Evolutionary conservation across 2,113 vertebrate genomes (phyloP), one percentile per base, ranked within the genome.

Genomic region (Riparia riparia): DNA sequence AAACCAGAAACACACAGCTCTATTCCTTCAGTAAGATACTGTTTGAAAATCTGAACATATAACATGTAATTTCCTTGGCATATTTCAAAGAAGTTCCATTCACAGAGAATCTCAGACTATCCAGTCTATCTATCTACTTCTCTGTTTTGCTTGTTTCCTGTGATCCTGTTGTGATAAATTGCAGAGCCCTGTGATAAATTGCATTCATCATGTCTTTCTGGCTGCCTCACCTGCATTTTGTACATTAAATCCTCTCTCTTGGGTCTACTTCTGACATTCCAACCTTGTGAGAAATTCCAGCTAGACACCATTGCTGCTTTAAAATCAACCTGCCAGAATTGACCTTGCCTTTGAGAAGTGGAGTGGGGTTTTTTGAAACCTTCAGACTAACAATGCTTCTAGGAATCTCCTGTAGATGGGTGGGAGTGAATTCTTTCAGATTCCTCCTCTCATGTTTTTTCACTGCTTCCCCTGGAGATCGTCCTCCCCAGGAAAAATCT

Each of bases 251-350:
- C 44, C 37, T 84, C 90, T 93, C 96, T 81, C 95, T 41, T 89
- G 93, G 88, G 96, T 90, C 92, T 92, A 86, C 65, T 94, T 94
- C 80, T 96, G 76, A 72, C 95, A 96, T 97, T 96, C 92, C 96
- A 97, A 2, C 86, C 82, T 91, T 92, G 86, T 96, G 95, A 97
- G 90, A 89, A 60, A 82, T 92, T 97, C 91, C 94, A 95, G 72
- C 72, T 94, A 92, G 72, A 91, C 72, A 81, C 90, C 21, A 0
- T 42, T 92, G 44, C 72, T 92, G 92, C 50, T 89, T 94, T 94
- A 94, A 95, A 89, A 93, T 84, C 93, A 96, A 94, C 94, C 88
- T 94, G 95, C 82, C 93, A 92, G 83, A 90, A 89, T 53, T 91
- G 80, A 93, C 93, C 92, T 60, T 92, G 85, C 45, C 53, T 93